Evolutionary conservation across 2,888 invertebrate species (phyloP), one percentile per base, ranked within the genome.

Genomic region (Pollenia labialis): DNA sequence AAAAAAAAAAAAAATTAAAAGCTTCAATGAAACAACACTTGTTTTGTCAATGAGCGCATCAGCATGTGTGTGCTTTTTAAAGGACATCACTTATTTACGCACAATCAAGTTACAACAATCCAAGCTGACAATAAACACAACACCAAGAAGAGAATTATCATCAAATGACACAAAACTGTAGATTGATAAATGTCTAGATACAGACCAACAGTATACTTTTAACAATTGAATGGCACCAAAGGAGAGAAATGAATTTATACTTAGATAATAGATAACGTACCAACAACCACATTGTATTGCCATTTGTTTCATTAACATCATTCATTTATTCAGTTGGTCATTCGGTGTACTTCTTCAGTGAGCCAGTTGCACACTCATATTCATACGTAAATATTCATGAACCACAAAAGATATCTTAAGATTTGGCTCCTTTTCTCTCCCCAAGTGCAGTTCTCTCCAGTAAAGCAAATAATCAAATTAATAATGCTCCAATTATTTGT

Each of bases 391-490:
- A 79, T n/a, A 77, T 71, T 75, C 23, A 56, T 18, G 48, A 54
- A 18, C 40, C 11, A 14, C 44, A n/a, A 58, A 58, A 77, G 50
- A 50, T 72, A 72, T 76, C 64, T 64, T 62, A 64, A 18, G n/a
- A 18, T 54, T 83, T 87, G 58, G 54, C 79, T 75, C 32, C 18
- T 58, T 62, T 32, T 16, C 74, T 44, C 64, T 58, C 79, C 87
- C 54, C 64, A 77, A 82, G 80, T 76, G 79, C 80, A 88, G 85
- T 86, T 88, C 88, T 81, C 66, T 85, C 77, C 81, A 80, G 71
- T 68, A 79, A 72, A 85, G 85, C 88, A 88, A 89, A 88, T 88
- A 89, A 89, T 88, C 75, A 87, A 89, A 88, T 89, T 89, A 89
- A 87, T 89, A 88, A 88, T 81, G 89, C 89, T 88, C 85, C 87